A percentile compares a stretch with the other conserved stretches of the same genome.
Conservation (phyloP, 2,113 vertebrate genomes). For the Marmota flaviventris region DNA sequence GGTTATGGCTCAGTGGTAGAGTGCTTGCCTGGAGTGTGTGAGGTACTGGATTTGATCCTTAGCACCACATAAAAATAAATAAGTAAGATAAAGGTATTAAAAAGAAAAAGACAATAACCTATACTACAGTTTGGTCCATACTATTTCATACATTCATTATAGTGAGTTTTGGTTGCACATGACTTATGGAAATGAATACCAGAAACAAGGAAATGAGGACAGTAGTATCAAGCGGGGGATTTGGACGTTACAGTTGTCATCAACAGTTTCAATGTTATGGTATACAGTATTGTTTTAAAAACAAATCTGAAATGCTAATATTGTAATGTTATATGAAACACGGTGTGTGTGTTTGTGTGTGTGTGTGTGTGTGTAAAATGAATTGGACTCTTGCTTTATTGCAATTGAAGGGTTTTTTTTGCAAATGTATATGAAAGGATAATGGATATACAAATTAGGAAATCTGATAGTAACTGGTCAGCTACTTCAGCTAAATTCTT, state of each 20-base stretch:
- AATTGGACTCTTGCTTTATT: background rate
- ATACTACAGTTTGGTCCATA: background rate
- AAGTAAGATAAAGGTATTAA: no score
- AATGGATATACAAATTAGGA: background rate
- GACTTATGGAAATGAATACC: background rate
- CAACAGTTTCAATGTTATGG: background rate
- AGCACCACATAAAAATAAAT: no score
- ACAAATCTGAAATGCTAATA: background rate
- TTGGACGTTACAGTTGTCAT: background rate
- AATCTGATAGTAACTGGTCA: background rate
- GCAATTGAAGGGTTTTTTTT: slow-evolving; percentile 3
- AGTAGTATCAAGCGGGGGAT: background rate
- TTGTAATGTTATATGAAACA: slow-evolving; percentile 15
- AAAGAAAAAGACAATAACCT: background rate
- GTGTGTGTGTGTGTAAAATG: background rate
- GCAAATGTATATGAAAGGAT: background rate
- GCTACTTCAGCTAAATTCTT: slow-evolving; percentile 24
- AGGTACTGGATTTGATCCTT: no score
- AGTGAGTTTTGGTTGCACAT: background rate
- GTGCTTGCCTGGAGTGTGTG: no score
- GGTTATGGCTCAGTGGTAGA: no score
- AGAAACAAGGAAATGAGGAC: slow-evolving; percentile 13
- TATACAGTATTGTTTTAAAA: slow-evolving; percentile 1
- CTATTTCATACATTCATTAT: background rate
- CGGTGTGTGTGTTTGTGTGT: background rate